A percentile compares a stretch with the other conserved stretches of the same genome.
These are phyloP conservation scores for Turritopsis dohrnii DNA, from an alignment of 30 jellyfish, hydroid and myxozoan genomes.

Conservation along the genomic window DNA sequence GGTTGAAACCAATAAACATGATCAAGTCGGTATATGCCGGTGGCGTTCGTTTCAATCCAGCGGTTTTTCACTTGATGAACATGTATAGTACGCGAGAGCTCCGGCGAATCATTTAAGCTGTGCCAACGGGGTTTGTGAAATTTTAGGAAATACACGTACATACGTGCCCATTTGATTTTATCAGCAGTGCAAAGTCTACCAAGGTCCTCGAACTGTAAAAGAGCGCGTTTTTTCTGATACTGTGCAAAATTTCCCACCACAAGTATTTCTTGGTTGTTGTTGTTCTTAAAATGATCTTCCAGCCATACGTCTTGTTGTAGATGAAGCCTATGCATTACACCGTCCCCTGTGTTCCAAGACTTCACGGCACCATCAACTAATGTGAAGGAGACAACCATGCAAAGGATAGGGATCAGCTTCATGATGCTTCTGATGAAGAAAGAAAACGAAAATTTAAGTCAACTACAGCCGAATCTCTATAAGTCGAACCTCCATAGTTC, in stretches of 20 bases:
- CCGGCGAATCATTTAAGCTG: not conserved
- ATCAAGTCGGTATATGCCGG: not conserved
- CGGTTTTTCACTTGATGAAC: not conserved
- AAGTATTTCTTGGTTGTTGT: not conserved
- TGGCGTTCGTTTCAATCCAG: not conserved
- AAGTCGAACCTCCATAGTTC: too few species aligned
- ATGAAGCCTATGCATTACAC: not conserved
- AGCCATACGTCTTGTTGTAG: not conserved
- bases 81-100: not conserved
- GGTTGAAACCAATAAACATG: not conserved
- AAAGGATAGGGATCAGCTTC: not conserved
- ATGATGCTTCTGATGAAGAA: too few species aligned
- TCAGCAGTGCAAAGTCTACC: not conserved
- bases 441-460: too few species aligned
- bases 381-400: not conserved
- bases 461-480: too few species aligned
- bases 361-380: not conserved
- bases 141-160: not conserved
- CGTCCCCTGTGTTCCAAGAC: not conserved
- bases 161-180: not conserved
- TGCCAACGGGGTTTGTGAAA: conserved; percentile 8
- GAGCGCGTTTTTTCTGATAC: not conserved
- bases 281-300: not conserved
- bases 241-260: not conserved
- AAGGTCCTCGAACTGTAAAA: not conserved